Evolutionary conservation across 2,888 invertebrate genomes (phyloP).

Genomic region (Drosophila neonasuta): DNA sequence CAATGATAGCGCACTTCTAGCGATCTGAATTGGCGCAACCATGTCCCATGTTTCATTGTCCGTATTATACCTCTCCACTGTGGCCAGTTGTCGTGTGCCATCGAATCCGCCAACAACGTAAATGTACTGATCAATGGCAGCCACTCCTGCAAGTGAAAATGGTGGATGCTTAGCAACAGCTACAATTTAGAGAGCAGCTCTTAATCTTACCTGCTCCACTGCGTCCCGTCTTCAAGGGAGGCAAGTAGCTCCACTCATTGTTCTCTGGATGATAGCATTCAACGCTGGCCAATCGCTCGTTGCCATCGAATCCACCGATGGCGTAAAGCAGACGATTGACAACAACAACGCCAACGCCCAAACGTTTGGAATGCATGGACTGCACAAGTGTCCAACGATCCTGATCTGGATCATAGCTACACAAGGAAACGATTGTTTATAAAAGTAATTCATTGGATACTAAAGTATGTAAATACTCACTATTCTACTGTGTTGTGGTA

Average conservation of each 20-base stretch:
- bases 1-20: slow-evolving; percentile 93
- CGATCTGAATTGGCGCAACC: slow-evolving; percentile 89
- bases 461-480: slow-evolving; percentile 82
- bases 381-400: slow-evolving; percentile 87
- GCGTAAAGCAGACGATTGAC: slow-evolving; percentile 91
- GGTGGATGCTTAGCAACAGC: not conserved
- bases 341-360: slow-evolving; percentile 89
- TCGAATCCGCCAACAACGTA: slow-evolving; percentile 98
- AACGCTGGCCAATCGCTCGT: slow-evolving; percentile 88
- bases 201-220: slow-evolving; percentile 89
- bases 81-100: slow-evolving; percentile 89
- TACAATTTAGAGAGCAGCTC: not conserved
- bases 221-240: slow-evolving; percentile 89
- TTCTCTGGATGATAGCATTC: slow-evolving; percentile 98
- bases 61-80: slow-evolving; percentile 94
- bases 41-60: slow-evolving; percentile 91
- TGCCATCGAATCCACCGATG: slow-evolving; percentile 95
- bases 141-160: slow-evolving; percentile 86
- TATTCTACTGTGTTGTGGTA: slow-evolving; percentile 95
- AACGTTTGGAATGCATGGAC: slow-evolving; percentile 85
- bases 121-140: slow-evolving; percentile 91
- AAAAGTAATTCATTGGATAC: too few species aligned
- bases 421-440: slow-evolving; percentile 57
- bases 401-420: slow-evolving; percentile 85
- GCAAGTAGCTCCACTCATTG: slow-evolving; percentile 92